Evolutionary conservation across 2,888 invertebrate species (phyloP).

Genomic region (Phoronis australis): DNA sequence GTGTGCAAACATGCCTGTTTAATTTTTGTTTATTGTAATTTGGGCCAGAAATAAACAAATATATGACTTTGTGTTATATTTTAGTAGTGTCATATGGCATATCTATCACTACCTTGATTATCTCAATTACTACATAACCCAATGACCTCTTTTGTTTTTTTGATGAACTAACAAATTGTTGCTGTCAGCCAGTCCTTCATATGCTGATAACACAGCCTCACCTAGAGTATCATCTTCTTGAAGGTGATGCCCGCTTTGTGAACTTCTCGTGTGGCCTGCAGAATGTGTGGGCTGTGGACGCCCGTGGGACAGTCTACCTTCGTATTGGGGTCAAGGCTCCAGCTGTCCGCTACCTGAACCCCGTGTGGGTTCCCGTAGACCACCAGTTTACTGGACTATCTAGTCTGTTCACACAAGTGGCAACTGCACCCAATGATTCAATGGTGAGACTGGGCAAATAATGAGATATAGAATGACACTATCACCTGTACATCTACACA

Average conservation of each 20-base stretch:
- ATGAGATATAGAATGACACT: too few relatives aligned
- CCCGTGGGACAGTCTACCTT: slow-evolving; percentile 54
- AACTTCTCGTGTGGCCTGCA: slow-evolving; percentile 54
- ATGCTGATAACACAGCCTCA: too few relatives aligned
- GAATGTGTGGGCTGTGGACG: slow-evolving; percentile 57
- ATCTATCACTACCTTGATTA: background rate
- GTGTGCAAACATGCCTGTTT: too few relatives aligned
- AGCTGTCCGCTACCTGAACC: slow-evolving; percentile 47
- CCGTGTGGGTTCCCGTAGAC: slow-evolving; percentile 56
- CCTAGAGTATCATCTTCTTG: too few relatives aligned
- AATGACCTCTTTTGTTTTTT: too few relatives aligned
- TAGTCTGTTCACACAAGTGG: slow-evolving; percentile 35
- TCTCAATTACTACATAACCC: too few relatives aligned
- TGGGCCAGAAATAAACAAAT: too few relatives aligned
- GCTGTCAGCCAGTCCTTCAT: too few relatives aligned
- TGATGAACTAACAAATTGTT: too few relatives aligned
- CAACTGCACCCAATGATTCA: slow-evolving; percentile 35
- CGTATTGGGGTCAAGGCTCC: slow-evolving; percentile 55
- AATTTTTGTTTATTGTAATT: too few relatives aligned
- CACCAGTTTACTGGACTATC: slow-evolving; percentile 29
- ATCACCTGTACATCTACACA: too few relatives aligned
- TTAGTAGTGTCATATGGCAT: background rate
- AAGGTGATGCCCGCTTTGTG: slow-evolving; percentile 48
- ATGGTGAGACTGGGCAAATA: slow-evolving; percentile 38
- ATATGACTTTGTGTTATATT: too few relatives aligned